Conservation (phyloP, 2,113 vertebrate genomes). For the Marmota monax region DNA sequence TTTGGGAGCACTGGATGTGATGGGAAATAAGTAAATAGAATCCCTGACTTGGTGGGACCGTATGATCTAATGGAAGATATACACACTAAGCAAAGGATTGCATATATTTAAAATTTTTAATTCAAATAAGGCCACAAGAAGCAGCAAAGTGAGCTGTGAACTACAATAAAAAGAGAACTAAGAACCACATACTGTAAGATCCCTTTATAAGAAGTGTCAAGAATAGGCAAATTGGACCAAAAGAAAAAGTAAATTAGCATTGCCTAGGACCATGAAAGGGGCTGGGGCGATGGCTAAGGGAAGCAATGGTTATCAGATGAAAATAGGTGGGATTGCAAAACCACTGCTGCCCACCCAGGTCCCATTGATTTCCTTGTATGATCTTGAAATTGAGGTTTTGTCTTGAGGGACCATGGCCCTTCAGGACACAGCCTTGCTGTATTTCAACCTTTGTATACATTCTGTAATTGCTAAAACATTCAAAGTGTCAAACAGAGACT, state of each 20-base stretch:
- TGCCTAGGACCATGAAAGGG: not conserved
- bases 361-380: not conserved
- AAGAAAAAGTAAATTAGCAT: not conserved
- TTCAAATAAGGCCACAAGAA: slow-evolving; percentile 27
- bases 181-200: not conserved
- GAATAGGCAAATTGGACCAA: not conserved
- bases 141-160: not conserved
- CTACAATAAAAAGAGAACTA: not conserved
- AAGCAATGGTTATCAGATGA: not conserved
- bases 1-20: not conserved
- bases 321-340: not conserved
- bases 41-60: not conserved
- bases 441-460: not conserved
- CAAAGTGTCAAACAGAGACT: not conserved
- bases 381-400: not conserved
- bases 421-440: not conserved
- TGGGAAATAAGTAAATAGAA: not conserved
- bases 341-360: not conserved
- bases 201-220: not conserved
- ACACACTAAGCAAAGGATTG: not conserved
- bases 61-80: not conserved
- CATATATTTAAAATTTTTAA: not conserved
- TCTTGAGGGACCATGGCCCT: not conserved
- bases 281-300: not conserved
- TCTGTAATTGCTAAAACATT: not conserved